A percentile compares a stretch with the other conserved stretches of the same genome.
Evolutionary conservation across 2,888 invertebrate species (phyloP).

Genomic region (Hyalella azteca): DNA sequence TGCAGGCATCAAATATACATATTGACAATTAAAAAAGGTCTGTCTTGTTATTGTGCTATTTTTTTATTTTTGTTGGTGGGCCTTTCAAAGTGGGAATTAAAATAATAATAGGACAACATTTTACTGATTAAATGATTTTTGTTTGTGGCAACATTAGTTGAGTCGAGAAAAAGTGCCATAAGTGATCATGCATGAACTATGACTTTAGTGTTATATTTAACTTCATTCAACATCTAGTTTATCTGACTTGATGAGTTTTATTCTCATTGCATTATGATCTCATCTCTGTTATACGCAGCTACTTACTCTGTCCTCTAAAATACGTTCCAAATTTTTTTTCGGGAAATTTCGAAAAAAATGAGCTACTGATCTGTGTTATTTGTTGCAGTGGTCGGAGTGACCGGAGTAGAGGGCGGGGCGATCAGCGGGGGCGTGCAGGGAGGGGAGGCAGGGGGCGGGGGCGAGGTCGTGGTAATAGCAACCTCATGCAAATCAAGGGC

Average conservation of each 20-base stretch:
- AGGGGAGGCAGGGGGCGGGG: constrained; percentile 5
- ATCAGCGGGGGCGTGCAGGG: not conserved
- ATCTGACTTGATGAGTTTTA: not conserved
- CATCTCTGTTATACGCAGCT: too few relatives aligned
- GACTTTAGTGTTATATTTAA: not conserved
- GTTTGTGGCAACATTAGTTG: not conserved
- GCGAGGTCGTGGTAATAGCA: not conserved
- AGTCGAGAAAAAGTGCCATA: too few relatives aligned
- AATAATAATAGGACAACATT: too few relatives aligned
- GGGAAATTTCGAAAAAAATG: not conserved
- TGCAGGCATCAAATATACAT: too few relatives aligned
- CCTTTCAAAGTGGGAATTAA: too few relatives aligned
- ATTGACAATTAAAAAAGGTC: too few relatives aligned
- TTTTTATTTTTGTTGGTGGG: too few relatives aligned
- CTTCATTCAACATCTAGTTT: not conserved
- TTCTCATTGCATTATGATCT: not conserved
- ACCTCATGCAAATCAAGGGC: constrained; percentile 20
- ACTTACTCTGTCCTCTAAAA: not conserved
- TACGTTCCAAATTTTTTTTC: not conserved
- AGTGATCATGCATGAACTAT: too few relatives aligned
- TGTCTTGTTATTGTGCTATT: too few relatives aligned
- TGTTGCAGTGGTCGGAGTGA: constrained; percentile 20
- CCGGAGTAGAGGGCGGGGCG: not conserved
- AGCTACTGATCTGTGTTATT: not conserved
- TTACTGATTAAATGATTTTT: too few relatives aligned